Evolutionary conservation across 2,888 invertebrate species (phyloP).

Genomic region (Seira musarum): DNA sequence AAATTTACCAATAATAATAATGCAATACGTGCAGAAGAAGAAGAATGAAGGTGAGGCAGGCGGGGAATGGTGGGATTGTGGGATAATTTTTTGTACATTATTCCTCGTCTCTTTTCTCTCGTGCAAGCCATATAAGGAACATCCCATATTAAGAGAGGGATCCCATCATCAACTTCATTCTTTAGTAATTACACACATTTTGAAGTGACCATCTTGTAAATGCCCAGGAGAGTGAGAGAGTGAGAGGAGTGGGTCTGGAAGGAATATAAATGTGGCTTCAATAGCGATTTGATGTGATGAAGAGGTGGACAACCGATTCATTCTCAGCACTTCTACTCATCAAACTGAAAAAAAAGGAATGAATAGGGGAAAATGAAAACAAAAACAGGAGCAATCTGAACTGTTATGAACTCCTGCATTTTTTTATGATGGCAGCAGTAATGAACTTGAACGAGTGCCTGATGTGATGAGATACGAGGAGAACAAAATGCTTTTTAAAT

Average conservation of each 20-base stretch:
- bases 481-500: no score
- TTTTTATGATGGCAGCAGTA: neutral
- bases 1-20: neutral
- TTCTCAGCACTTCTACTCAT: no score
- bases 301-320: no score
- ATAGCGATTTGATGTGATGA: neutral
- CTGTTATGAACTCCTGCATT: neutral
- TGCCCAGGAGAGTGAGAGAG: neutral
- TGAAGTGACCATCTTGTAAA: slow-evolving; percentile 12
- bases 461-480: no score
- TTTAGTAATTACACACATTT: slow-evolving; percentile 7
- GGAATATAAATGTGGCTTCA: neutral
- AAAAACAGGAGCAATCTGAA: neutral
- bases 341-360: no score
- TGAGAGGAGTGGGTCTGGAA: neutral
- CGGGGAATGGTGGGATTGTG: no score
- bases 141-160: slow-evolving; percentile 35
- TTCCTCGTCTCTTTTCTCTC: neutral
- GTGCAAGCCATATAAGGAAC: slow-evolving; percentile 39
- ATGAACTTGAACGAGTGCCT: neutral
- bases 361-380: no score
- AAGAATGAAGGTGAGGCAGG: slow-evolving; percentile 15
- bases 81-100: neutral
- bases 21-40: neutral
- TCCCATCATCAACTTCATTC: neutral